phyloP scores from a whole-genome alignment of 2,113 vertebrate genomes.

The Coracopsis vasa region DNA sequence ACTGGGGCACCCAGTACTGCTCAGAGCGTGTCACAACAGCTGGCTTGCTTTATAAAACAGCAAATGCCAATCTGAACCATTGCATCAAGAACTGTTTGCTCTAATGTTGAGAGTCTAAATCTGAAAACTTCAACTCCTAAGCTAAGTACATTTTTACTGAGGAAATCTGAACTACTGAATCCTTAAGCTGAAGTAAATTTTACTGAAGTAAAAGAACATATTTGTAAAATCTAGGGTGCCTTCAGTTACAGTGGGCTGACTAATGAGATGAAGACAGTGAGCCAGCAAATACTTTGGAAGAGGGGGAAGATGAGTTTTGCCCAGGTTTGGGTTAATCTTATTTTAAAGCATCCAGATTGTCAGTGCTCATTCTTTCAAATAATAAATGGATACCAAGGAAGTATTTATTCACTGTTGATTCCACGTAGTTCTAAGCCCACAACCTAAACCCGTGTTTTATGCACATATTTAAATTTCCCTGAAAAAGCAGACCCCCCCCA shows the following conservation, averaged over 20 bases:
- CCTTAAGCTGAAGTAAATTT: background rate
- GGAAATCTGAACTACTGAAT: background rate
- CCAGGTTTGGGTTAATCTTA: background rate
- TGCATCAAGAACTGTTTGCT: rapidly evolving
- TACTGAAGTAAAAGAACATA: background rate
- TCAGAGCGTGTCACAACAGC: background rate
- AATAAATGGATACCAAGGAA: background rate
- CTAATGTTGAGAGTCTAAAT: background rate
- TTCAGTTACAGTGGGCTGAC: background rate
- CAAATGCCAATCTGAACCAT: background rate
- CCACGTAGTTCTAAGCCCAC: background rate
- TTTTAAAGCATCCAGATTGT: background rate
- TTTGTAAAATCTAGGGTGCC: background rate
- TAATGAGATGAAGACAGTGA: background rate
- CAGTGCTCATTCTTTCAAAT: background rate
- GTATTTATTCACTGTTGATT: background rate
- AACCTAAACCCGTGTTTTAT: background rate
- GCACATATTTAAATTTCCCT: background rate
- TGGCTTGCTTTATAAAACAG: background rate
- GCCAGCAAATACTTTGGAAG: background rate
- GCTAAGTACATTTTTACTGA: background rate
- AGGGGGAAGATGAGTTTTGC: background rate
- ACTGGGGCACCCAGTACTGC: background rate
- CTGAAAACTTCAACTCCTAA: background rate
- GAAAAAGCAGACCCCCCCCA: background rate